Evolutionary conservation across 2,797 vertebrate genomes (phyloP).

Genomic region (Anas bernieri): DNA sequence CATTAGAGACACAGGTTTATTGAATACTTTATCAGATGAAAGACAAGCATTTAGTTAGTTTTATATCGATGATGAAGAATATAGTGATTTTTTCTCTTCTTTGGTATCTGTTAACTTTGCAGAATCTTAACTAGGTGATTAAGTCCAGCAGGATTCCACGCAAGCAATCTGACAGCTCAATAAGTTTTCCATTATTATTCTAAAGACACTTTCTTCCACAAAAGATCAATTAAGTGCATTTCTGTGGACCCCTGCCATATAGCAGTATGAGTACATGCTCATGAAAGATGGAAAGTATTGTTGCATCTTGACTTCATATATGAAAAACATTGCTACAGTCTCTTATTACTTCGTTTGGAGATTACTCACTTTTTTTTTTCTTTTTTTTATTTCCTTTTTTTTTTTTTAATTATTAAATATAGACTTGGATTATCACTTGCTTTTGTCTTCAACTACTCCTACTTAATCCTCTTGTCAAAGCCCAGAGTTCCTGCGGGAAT

Average conservation of each 20-base stretch:
- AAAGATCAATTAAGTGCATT: conserved; percentile 7
- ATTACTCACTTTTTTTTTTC: conserved; percentile 37
- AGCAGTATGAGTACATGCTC: neutral
- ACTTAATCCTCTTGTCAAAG: conserved; percentile 80
- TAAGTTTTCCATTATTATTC: neutral
- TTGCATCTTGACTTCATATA: neutral
- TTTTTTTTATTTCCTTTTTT: conserved; percentile 12
- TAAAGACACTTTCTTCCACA: neutral
- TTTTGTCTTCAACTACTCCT: conserved; percentile 86
- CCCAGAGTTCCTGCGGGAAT: conserved; percentile 80
- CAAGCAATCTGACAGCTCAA: neutral
- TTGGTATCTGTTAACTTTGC: neutral
- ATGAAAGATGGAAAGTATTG: neutral
- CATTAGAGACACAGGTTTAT: neutral
- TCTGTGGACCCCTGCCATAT: neutral
- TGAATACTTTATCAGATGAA: neutral
- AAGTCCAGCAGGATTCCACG: neutral
- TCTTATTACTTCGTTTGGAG: neutral
- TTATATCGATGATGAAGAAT: neutral
- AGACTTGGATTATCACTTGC: conserved; percentile 88
- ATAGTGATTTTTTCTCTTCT: neutral
- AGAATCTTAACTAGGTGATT: neutral
- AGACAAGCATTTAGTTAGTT: neutral
- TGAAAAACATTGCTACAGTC: neutral
- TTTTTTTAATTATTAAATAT: conserved; percentile 53